These are phyloP conservation scores for Frieseomelitta varia DNA, from an alignment of 1,140 invertebrate species.

Conservation along the genomic window DNA sequence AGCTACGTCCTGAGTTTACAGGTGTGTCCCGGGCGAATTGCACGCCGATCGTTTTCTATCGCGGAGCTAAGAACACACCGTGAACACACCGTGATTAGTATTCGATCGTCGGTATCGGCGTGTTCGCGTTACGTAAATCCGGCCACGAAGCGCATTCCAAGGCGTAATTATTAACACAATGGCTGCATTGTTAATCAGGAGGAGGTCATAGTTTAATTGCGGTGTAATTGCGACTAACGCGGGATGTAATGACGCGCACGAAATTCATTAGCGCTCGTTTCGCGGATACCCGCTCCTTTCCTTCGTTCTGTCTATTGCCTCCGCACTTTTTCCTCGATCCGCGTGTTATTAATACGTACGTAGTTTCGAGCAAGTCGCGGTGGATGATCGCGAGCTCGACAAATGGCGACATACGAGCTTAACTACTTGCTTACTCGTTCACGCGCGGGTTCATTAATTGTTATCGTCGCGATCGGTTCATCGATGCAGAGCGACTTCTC, in stretches of 20 bases:
- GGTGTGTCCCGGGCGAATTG: conserved; percentile 33
- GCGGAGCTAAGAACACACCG: not conserved
- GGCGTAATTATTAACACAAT: conserved; percentile 48
- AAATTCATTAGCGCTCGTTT: conserved; percentile 32
- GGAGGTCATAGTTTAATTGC: conserved; percentile 28
- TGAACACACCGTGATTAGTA: conserved; percentile 25
- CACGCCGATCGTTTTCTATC: conserved; percentile 1
- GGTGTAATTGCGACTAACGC: conserved; percentile 23
- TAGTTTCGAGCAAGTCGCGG: not conserved
- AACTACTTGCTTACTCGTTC: no score
- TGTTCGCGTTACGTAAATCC: conserved; percentile 34
- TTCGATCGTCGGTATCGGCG: conserved; percentile 26
- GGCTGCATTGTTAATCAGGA: conserved; percentile 28
- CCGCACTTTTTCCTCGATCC: not conserved
- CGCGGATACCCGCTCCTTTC: not conserved
- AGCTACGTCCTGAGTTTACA: conserved; percentile 5
- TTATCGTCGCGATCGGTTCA: not conserved
- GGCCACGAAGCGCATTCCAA: conserved; percentile 25
- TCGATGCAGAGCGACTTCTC: no score
- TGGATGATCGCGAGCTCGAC: not conserved
- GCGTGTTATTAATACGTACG: not conserved
- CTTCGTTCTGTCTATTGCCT: not conserved
- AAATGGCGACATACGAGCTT: not conserved
- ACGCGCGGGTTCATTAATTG: not conserved
- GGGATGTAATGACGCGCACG: conserved; percentile 18